phyloP scores from a whole-genome alignment of 2,797 vertebrate species.

The Hydrophis major region DNA sequence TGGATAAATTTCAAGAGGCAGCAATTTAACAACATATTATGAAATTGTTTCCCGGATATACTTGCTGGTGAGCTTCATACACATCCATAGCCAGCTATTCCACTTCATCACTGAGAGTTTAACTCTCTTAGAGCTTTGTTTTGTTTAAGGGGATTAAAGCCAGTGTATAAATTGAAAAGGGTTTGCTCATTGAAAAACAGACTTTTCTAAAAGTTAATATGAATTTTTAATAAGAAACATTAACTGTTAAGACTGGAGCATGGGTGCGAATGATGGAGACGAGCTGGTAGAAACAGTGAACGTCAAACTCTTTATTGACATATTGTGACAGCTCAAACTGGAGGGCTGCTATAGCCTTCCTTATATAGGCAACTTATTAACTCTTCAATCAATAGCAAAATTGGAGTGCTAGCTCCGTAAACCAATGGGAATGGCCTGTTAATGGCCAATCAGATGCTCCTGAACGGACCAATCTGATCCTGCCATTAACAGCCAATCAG shows the following conservation, averaged over 20 bases:
- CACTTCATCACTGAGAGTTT: conserved; percentile 47
- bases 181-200: not conserved
- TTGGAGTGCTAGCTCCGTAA: too few relatives aligned
- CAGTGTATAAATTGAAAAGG: not conserved
- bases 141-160: conserved; percentile 12
- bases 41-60: conserved; percentile 32
- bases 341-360: too few relatives aligned
- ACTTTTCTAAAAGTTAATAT: conserved; percentile 18
- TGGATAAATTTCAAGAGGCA: conserved; percentile 38
- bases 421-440: too few relatives aligned
- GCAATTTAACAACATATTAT: conserved; percentile 40
- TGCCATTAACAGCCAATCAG: too few relatives aligned
- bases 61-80: conserved; percentile 43
- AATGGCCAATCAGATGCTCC: too few relatives aligned
- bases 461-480: too few relatives aligned
- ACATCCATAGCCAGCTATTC: conserved; percentile 55
- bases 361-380: too few relatives aligned
- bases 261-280: too few relatives aligned
- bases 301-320: too few relatives aligned
- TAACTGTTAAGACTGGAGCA: not conserved
- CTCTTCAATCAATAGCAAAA: too few relatives aligned
- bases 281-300: too few relatives aligned
- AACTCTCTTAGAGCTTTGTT: conserved; percentile 49
- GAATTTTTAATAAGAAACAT: conserved; percentile 15
- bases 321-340: too few relatives aligned